Evolutionary conservation across 2,888 invertebrate genomes (phyloP), one percentile per base, ranked within the genome.

Genomic region (Melanargia galathea): DNA sequence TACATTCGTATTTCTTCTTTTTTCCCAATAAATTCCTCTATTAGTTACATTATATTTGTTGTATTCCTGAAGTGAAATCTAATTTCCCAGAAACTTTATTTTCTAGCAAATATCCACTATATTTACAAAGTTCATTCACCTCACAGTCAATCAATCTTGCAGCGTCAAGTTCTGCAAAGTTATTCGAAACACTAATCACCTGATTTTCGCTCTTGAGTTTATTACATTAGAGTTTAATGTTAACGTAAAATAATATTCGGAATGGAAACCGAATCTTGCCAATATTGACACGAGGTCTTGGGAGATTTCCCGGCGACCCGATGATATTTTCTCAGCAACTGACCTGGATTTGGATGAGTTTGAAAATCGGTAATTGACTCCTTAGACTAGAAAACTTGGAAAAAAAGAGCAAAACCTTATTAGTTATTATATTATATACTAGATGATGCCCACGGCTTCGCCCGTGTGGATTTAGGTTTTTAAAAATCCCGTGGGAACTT

Each of bases 121-220:
- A 75, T 77, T 77, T 76, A 65, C 70, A 63, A 64, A 77, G 77
- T 75, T 75, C 76, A 74, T 78, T 78, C 75, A 76, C 75, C 69
- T 70, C 70, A 65, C 63, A 70, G 70, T 75, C 74, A 73, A 78
- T 78, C 77, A 78, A 78, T 78, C 76, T 77, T 78, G 67, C 69
- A 70, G 64, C 71, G 72, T 70, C 69, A 63, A 59, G 52, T 65
- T 62, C 58, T 65, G 60, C 70, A 70, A 64, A 69, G 40, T 62
- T 67, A 64, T n/a, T 16, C 30, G 2, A 52, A 24, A 38, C 33
- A 7, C 6, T 20, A 30, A 8, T 56, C n/a, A 30, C 33, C 8
- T 60, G 1, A 73, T 57, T 64, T 54, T 70, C 49, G 16, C 8
- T 58, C 64, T 65, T 74, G 69, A 40, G 18, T 22, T 6, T 20